These are phyloP conservation scores for Actinia tenebrosa DNA, from an alignment of 64 coral and sea anemone species.

Conservation along the genomic window DNA sequence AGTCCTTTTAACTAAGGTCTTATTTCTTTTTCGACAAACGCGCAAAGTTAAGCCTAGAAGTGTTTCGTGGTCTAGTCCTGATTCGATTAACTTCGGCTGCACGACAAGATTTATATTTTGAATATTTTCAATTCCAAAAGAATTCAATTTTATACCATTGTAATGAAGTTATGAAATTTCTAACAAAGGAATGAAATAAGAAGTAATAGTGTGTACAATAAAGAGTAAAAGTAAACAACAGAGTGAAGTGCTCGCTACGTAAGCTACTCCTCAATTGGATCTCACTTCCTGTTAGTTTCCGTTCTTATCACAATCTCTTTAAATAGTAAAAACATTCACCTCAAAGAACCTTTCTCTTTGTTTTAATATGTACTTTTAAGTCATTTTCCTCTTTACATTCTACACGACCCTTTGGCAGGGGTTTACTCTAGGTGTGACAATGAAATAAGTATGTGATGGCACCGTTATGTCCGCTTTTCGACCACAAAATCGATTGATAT, in stretches of 20 bases:
- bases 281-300: neutral
- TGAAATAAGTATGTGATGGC: neutral
- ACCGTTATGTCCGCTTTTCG: neutral
- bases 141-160: neutral
- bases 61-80: neutral
- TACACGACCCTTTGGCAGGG: neutral
- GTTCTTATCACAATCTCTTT: constrained; percentile 9
- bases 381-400: neutral
- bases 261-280: neutral
- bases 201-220: neutral
- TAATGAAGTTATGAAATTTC: neutral
- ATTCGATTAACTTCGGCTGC: neutral
- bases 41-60: neutral
- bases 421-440: neutral
- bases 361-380: neutral
- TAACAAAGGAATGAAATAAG: neutral
- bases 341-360: neutral
- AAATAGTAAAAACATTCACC: neutral
- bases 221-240: neutral
- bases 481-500: constrained; percentile 17
- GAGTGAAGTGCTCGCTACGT: neutral
- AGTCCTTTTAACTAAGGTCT: neutral
- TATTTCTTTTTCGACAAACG: neutral
- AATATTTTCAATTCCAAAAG: neutral
- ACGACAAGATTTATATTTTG: neutral